Evolutionary conservation across 2,888 invertebrate genomes (phyloP).

Genomic region (Ormyrus labotus): DNA sequence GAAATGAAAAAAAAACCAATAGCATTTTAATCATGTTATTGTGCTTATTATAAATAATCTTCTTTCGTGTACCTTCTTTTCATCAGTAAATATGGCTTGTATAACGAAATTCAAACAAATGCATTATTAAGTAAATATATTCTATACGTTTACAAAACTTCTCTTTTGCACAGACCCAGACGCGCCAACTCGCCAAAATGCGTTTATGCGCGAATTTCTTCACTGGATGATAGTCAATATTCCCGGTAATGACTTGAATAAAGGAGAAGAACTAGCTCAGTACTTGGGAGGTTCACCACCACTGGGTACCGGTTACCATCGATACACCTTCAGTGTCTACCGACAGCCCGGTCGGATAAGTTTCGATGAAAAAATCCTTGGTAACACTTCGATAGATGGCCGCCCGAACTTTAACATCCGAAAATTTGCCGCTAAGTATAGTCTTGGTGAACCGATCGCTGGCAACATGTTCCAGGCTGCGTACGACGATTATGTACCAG

Average conservation of each 20-base stretch:
- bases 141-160: no score
- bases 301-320: conserved; percentile 7
- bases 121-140: no score
- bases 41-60: no score
- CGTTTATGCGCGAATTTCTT: conserved; percentile 10
- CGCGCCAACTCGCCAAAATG: conserved; percentile 4
- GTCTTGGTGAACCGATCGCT: conserved; percentile 79
- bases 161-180: conserved; percentile 18
- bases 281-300: conserved; percentile 20
- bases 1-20: no score
- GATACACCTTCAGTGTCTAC: conserved; percentile 19
- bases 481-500: conserved; percentile 73
- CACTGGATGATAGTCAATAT: conserved; percentile 39
- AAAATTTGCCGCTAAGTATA: conserved; percentile 79
- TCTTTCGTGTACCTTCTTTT: no score
- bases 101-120: no score
- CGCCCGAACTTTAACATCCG: conserved; percentile 79
- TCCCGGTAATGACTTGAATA: conserved; percentile 24
- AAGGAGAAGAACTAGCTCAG: conserved; percentile 17
- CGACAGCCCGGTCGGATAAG: conserved; percentile 72
- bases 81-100: no score
- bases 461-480: conserved; percentile 79
- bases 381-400: conserved; percentile 72
- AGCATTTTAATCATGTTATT: no score
- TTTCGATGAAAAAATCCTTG: conserved; percentile 74